Base-by-base conservation (phyloP, 2,113 vertebrate genomes). In the Clarias magur region DNA sequence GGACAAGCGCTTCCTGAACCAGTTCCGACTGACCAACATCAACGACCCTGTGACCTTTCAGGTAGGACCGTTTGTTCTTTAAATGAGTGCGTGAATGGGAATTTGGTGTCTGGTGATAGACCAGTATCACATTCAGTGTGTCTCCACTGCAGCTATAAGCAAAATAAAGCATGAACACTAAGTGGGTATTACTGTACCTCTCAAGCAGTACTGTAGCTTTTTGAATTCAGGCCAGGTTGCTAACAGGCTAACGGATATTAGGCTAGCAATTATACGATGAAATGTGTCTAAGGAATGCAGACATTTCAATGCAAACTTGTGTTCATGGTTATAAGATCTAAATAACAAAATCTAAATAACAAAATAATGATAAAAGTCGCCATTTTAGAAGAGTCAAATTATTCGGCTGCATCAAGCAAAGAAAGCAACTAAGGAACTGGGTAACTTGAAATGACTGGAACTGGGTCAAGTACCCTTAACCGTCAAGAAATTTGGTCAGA, bases 1-100 rank as follows among this genome's bases (percentile, higher is more conserved):
- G 89, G 97, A 99, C 0, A 95, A 97, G 12, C 96, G 97, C 42
- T 98, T 99, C 94, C 92, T 97, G 85, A 93, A 92, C 38, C 98
- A 99, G 93, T 99, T 99, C 91, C 79, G 21, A 2, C 91, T 97
- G 27, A 80, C 94, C 12, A 93, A 97, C 86, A 91, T 98, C 90
- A 94, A 96, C 75, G 95, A 96, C 89, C 91, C 93, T 63, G 85
- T 99, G 92, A 93, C 92, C 89, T 99, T 98, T 91, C 96, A 98
- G 97, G 96, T 97, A 94, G 54, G 80, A 76, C 15, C 8, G 2
- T 21, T 2, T 48, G 38, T 4, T 2, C 17, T 42, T 42, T 73
- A 34, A 73, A 38, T 73, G 73, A 54, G 23, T 76, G 21, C 7
- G 38, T 48, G 23, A 15, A 4, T 10, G 5, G 21, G 70, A 23